These are phyloP conservation scores for Lepus oiostolus DNA, from an alignment of 2,797 vertebrate genomes.

Conservation along the genomic window DNA sequence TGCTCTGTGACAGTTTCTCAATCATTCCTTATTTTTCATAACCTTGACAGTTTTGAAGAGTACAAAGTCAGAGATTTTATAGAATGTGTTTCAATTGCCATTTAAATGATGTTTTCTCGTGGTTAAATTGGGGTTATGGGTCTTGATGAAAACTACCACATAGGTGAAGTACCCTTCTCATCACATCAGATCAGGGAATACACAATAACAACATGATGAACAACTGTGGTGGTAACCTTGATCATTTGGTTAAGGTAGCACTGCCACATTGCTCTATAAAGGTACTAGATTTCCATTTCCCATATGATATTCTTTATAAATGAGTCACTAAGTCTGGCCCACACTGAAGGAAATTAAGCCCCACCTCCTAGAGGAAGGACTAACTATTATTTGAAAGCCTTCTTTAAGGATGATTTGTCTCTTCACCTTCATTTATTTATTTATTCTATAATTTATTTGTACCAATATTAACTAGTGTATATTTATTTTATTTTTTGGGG, in stretches of 20 bases:
- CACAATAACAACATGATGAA: not conserved
- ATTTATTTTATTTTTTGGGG: not conserved
- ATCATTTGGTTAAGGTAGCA: not conserved
- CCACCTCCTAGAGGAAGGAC: not conserved
- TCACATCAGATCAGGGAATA: not conserved
- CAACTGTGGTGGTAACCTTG: not conserved
- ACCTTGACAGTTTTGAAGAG: constrained; percentile 10
- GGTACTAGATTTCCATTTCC: not conserved
- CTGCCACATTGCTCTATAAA: not conserved
- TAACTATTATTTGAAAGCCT: not conserved
- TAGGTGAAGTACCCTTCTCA: not conserved
- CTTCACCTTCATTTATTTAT: not conserved
- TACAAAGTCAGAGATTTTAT: not conserved
- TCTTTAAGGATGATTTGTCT: constrained; percentile 29
- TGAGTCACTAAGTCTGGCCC: not conserved
- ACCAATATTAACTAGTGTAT: not conserved
- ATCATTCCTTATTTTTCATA: constrained; percentile 21
- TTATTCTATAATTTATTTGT: not conserved
- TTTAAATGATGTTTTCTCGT: not conserved
- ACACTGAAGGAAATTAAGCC: constrained; percentile 12
- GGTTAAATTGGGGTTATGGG: not conserved
- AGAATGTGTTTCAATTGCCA: constrained; percentile 1
- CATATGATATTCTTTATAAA: not conserved
- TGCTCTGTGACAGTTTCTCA: not conserved
- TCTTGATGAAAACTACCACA: not conserved